These are phyloP conservation scores for Falco biarmicus DNA, from an alignment of 2,797 vertebrate species.

Conservation along the genomic window DNA sequence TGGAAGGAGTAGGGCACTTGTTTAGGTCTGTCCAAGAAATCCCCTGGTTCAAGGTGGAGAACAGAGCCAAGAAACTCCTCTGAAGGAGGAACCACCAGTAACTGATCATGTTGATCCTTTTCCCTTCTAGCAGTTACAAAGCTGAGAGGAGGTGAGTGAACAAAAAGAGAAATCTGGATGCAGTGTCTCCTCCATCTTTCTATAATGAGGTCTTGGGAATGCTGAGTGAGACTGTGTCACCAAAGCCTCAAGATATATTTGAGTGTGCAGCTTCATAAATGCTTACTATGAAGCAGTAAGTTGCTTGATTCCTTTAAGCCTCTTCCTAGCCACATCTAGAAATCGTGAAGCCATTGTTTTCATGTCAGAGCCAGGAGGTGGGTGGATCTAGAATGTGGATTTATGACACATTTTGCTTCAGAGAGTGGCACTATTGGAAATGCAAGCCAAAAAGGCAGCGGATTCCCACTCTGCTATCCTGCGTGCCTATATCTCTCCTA, in stretches of 20 bases:
- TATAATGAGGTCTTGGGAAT: neutral
- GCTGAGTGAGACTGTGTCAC: accelerated
- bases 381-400: neutral
- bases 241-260: neutral
- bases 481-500: accelerated
- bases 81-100: neutral
- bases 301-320: neutral
- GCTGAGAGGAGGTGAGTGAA: neutral
- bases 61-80: neutral
- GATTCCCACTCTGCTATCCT: neutral
- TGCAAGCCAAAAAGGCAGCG: neutral
- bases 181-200: neutral
- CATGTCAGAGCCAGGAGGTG: neutral
- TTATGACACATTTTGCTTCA: neutral
- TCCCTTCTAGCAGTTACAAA: neutral
- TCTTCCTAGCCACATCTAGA: neutral
- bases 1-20: neutral
- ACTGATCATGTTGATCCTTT: neutral
- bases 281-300: neutral
- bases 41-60: neutral
- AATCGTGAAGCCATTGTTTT: neutral
- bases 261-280: neutral
- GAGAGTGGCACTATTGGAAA: neutral
- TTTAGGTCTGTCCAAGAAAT: neutral
- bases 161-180: neutral